A percentile compares a stretch with the other conserved stretches of the same genome.
phyloP scores from a whole-genome alignment of 1,140 invertebrate species.

The Zaprionus inermis region DNA sequence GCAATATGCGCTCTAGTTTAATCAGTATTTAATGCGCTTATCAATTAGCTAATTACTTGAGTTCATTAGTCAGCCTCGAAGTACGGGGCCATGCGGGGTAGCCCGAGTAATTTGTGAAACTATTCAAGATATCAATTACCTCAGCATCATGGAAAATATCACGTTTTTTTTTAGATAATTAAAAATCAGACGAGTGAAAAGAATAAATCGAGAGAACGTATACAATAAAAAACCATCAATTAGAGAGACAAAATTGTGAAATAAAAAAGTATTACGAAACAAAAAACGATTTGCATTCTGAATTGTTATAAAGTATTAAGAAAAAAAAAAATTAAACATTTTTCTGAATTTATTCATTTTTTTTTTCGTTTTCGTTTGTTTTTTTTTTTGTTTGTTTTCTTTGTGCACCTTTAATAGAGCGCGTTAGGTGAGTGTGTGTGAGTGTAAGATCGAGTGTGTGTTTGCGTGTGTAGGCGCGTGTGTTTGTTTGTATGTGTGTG shows the following conservation, averaged over 20 bases:
- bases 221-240: conserved; percentile 24
- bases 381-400: conserved; percentile 35
- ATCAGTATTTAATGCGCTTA: conserved; percentile 31
- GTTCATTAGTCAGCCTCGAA: conserved; percentile 33
- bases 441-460: conserved; percentile 50
- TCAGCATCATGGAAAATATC: conserved; percentile 61
- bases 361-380: conserved; percentile 27
- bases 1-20: neutral
- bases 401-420: conserved; percentile 46
- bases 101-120: conserved; percentile 4
- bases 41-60: conserved; percentile 51
- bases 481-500: conserved; percentile 22
- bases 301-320: conserved; percentile 60
- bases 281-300: conserved; percentile 68
- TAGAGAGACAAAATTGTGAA: conserved; percentile 33
- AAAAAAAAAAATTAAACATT: conserved; percentile 22
- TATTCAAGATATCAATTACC: conserved; percentile 38
- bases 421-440: conserved; percentile 50
- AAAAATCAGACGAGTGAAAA: conserved; percentile 15
- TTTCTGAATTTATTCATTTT: conserved; percentile 50
- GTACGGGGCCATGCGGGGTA: neutral
- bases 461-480: conserved; percentile 27
- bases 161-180: conserved; percentile 52
- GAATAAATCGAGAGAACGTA: conserved; percentile 21
- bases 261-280: conserved; percentile 7